Percentiles rank a stretch among this genome's conserved stretches.
Conservation (phyloP, 2,797 vertebrate genomes). For the Gymnothorax javanicus region DNA sequence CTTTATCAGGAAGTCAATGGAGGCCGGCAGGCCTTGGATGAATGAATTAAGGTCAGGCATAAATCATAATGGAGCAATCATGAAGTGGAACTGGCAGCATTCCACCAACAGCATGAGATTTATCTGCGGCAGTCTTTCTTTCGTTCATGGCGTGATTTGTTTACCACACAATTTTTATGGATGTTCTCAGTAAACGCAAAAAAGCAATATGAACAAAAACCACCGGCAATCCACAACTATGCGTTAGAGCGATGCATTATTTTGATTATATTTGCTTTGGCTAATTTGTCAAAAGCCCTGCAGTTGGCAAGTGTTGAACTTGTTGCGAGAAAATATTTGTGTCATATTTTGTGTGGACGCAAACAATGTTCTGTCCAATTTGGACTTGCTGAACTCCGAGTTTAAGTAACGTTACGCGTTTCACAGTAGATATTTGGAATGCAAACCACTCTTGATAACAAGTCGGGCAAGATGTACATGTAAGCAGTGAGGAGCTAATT, state of each 20-base stretch:
- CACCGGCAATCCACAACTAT: background rate
- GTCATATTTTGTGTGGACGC: background rate
- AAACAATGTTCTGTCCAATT: background rate
- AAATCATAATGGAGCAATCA: background rate
- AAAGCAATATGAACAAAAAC: background rate
- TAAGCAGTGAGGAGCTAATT: background rate
- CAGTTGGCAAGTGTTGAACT: background rate
- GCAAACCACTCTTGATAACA: background rate
- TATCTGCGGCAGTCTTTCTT: background rate
- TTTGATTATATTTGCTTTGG: background rate
- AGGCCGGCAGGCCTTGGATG: background rate
- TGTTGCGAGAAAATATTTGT: background rate
- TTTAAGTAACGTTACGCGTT: background rate
- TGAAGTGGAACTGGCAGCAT: background rate
- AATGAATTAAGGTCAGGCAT: conserved; percentile 1
- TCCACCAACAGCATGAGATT: background rate
- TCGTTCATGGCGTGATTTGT: background rate
- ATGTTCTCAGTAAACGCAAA: background rate
- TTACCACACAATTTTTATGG: background rate
- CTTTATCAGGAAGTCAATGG: conserved; percentile 10
- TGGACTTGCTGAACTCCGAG: background rate
- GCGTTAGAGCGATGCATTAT: background rate
- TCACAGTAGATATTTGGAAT: background rate
- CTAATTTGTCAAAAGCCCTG: background rate
- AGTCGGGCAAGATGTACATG: background rate